These are phyloP conservation scores for Melanotaenia nigrans DNA, from an alignment of 2,797 vertebrate species.

Conservation along the genomic window DNA sequence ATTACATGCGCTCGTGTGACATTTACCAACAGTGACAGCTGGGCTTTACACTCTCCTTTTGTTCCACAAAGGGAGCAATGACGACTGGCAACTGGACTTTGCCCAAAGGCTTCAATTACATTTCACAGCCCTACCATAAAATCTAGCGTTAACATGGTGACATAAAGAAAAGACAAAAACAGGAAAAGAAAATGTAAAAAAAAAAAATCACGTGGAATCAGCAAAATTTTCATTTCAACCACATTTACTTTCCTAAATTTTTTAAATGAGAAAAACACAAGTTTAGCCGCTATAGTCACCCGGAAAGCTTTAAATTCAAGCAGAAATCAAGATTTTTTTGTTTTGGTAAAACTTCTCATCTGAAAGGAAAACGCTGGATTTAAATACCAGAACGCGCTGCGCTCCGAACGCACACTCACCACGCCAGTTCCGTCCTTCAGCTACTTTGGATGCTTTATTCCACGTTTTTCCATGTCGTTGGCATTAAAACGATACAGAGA, in stretches of 20 bases:
- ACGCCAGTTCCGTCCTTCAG: constrained; percentile 63
- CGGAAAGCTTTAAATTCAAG: not conserved
- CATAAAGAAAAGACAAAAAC: constrained; percentile 13
- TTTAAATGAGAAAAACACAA: not conserved
- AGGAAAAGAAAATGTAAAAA: not conserved
- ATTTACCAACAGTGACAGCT: constrained; percentile 66
- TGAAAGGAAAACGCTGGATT: constrained; percentile 19
- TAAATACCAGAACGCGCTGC: constrained; percentile 27
- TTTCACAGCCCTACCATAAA: constrained; percentile 71
- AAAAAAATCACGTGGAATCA: not conserved
- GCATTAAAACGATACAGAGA: constrained; percentile 27
- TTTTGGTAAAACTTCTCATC: constrained; percentile 30
- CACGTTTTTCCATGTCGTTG: constrained; percentile 65
- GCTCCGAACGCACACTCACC: constrained; percentile 54
- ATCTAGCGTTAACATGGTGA: constrained; percentile 30
- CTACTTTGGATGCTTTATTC: constrained; percentile 69
- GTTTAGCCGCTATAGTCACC: not conserved
- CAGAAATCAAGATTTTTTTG: not conserved
- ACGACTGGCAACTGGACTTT: constrained; percentile 76
- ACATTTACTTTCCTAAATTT: not conserved
- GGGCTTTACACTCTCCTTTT: constrained; percentile 67
- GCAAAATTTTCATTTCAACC: not conserved
- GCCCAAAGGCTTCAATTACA: constrained; percentile 66
- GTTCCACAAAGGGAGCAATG: constrained; percentile 65
- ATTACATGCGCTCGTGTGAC: constrained; percentile 32